Conservation (phyloP, 2,888 invertebrate genomes). For the Disparrhopalites patrizii region DNA sequence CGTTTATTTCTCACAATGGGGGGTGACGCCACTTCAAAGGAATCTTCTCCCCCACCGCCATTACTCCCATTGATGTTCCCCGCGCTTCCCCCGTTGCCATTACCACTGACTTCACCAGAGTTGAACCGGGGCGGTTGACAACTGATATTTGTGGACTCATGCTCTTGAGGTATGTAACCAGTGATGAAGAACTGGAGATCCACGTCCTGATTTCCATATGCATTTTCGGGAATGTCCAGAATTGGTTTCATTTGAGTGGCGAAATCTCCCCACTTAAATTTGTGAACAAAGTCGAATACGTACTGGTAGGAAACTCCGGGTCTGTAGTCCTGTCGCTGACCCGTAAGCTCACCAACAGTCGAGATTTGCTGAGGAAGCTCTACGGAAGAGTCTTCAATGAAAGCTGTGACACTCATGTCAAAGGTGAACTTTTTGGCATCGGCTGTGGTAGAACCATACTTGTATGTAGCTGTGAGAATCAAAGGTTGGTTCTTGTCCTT, state of each 20-base stretch:
- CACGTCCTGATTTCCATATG: conserved; percentile 15
- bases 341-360: conserved; percentile 32
- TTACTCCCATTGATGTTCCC: conserved; percentile 3
- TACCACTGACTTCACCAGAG: not conserved
- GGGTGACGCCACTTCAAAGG: conserved; percentile 14
- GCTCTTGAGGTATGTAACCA: conserved; percentile 39
- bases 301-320: conserved; percentile 25
- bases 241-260: not conserved
- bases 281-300: conserved; percentile 25
- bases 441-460: conserved; percentile 38
- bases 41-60: conserved; percentile 1
- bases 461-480: conserved; percentile 35
- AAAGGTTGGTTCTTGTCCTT: conserved; percentile 28
- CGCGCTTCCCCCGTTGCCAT: not conserved
- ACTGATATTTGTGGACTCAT: conserved; percentile 17
- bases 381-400: conserved; percentile 37
- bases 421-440: conserved; percentile 36
- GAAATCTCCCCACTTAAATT: conserved; percentile 22
- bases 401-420: conserved; percentile 33
- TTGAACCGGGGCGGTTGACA: not conserved
- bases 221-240: not conserved
- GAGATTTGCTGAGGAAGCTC: conserved; percentile 39
- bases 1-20: conserved; percentile 6
- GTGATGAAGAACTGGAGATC: conserved; percentile 37
- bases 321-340: conserved; percentile 34